A percentile compares a stretch with the other conserved stretches of the same genome.
Evolutionary conservation across 2,888 invertebrate genomes (phyloP).

Genomic region (Koerneria pararmatus): DNA sequence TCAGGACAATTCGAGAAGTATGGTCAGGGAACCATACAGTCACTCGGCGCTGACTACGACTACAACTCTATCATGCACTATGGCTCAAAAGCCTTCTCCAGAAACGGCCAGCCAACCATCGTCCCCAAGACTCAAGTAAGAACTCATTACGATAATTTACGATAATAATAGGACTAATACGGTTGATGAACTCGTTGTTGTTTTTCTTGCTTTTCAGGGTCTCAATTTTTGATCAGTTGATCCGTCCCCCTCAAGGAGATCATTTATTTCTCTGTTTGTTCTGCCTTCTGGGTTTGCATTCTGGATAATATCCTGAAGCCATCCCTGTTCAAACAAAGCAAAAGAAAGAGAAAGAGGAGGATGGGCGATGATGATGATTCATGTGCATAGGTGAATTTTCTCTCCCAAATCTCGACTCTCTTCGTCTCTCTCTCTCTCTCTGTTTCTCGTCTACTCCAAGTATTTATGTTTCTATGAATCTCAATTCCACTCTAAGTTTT

Average conservation of each 20-base stretch:
- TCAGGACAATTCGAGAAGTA: constrained; percentile 58
- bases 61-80: constrained; percentile 58
- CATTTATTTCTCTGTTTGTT: too few species aligned
- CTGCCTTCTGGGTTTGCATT: too few species aligned
- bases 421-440: background rate
- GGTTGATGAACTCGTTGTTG: background rate
- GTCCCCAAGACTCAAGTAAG: constrained; percentile 47
- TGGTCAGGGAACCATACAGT: constrained; percentile 53
- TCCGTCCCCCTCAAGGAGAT: too few species aligned
- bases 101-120: constrained; percentile 58
- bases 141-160: too few species aligned
- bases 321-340: too few species aligned
- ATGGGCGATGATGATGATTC: too few species aligned
- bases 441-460: background rate
- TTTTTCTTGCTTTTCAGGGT: background rate
- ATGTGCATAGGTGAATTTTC: background rate
- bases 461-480: background rate
- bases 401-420: background rate
- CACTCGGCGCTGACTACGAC: constrained; percentile 54
- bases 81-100: constrained; percentile 53
- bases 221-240: too few species aligned
- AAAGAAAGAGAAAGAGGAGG: too few species aligned
- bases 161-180: constrained; percentile 5
- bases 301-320: too few species aligned
- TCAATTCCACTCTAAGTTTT: background rate